Evolutionary conservation across 2,888 invertebrate species (phyloP), one percentile per base, ranked within the genome.

Genomic region (Parapristionchus giblindavisi): DNA sequence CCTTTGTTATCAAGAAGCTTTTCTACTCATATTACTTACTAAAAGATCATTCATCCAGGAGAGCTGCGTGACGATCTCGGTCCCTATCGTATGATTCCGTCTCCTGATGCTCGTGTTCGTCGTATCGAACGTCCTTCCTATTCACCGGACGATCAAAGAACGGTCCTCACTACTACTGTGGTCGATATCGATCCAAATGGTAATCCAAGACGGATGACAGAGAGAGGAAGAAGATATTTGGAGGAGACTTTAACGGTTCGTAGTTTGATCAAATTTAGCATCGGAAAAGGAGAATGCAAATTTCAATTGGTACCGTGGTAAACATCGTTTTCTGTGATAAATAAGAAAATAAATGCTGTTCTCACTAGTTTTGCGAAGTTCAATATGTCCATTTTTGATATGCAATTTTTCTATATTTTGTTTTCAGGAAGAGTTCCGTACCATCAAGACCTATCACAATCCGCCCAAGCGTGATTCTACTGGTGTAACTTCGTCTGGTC

Each of bases 121-220:
- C 60, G 73, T 3, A 73, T 73, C 36, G 73, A 73, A 36, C 60
- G 73, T 24, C 60, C 73, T 0, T 60, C 73, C 3, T 81, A 78
- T 66, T 77, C 79, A 3, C 80, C 80, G 24, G 75, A 77, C 27
- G 76, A 76, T 21, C 72, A 78, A 43, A 43, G 76, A 6, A 76
- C 77, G 14, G 78, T 80, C 24, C 76, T 81, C n/a, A 76, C 80
- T 24, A 81, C 82, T 21, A 82, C 82, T 3, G 77, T 82, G 60
- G 82, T 82, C 54, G 82, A 82, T 74, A 82, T 82, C 71, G 82
- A 82, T 52, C 80, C 80, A n/a, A 75, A 77, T 14, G 52, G 71
- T 8, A 79, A 65, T 58, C 71, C 77, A 34, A 14, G 73, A 71
- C 52, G 58, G 48, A 48, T 48, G 48, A 48, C 48, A 48, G 63